Percentiles rank a stretch among this genome's conserved stretches.
Evolutionary conservation across 2,888 invertebrate genomes (phyloP).

Genomic region (Dromius quadrimaculatus): DNA sequence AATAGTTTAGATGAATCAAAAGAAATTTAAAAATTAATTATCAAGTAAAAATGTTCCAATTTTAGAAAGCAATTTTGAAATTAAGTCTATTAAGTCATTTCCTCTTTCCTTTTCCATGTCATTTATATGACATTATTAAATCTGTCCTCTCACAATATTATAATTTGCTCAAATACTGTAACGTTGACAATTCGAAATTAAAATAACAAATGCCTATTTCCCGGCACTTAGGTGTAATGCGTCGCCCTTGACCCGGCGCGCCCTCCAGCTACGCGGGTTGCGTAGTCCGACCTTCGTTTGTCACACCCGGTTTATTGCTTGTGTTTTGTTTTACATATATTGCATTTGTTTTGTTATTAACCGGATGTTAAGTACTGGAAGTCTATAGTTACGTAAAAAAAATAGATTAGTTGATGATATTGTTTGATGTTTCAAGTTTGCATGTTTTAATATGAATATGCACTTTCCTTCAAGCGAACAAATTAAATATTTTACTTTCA

Average conservation of each 20-base stretch:
- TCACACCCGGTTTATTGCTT: slow-evolving; percentile 4
- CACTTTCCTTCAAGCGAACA: neutral
- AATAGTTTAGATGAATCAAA: no score
- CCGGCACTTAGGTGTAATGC: slow-evolving; percentile 1
- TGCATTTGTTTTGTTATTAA: neutral
- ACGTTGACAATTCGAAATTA: slow-evolving; percentile 3
- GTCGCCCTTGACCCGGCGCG: slow-evolving; percentile 21
- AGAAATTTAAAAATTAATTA: no score
- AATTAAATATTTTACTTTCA: neutral
- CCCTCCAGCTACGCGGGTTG: slow-evolving; percentile 6
- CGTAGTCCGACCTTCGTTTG: slow-evolving; percentile 1
- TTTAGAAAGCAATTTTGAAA: no score
- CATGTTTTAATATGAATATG: neutral
- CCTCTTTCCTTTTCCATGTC: no score
- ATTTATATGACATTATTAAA: no score
- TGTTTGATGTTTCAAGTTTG: no score
- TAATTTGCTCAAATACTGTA: neutral
- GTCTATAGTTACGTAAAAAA: no score
- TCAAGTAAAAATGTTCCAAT: no score
- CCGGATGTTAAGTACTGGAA: slow-evolving; percentile 28
- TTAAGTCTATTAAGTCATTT: no score
- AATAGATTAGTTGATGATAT: no score
- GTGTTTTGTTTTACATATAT: neutral
- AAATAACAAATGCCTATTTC: slow-evolving; percentile 4
- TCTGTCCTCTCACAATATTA: neutral